These are phyloP conservation scores for Crocidura indochinensis DNA, from an alignment of 2,797 vertebrate species.

Conservation along the genomic window DNA sequence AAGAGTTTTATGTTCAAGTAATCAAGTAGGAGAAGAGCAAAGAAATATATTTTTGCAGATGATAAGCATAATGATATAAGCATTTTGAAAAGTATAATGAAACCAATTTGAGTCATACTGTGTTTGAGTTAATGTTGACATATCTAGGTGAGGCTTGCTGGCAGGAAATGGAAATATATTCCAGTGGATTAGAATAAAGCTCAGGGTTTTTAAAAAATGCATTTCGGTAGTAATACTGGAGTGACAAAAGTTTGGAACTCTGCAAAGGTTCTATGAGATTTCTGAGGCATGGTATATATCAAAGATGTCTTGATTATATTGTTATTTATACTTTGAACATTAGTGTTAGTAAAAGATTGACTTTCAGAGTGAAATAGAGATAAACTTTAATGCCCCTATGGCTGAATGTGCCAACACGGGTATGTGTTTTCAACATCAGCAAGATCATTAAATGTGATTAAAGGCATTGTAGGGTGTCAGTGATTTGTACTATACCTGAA, in stretches of 20 bases:
- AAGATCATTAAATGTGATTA: constrained; percentile 65
- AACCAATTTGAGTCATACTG: neutral
- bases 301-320: neutral
- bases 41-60: neutral
- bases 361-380: constrained; percentile 60
- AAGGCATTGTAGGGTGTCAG: constrained; percentile 66
- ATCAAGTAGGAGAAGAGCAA: too few species aligned
- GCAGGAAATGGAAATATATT: neutral
- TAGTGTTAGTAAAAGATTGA: constrained; percentile 77
- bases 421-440: constrained; percentile 38
- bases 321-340: constrained; percentile 81
- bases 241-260: neutral
- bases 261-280: neutral
- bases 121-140: neutral
- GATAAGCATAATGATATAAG: neutral
- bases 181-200: neutral
- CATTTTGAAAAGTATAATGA: constrained; percentile 5
- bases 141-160: neutral
- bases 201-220: neutral
- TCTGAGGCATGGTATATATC: neutral
- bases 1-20: neutral
- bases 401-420: neutral
- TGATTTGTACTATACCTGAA: constrained; percentile 72
- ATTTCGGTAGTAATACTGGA: neutral
- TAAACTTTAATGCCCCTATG: constrained; percentile 53